Evolutionary conservation across 2,888 invertebrate genomes (phyloP), one percentile per base, ranked within the genome.

Genomic region (Hypomecis atomaria): DNA sequence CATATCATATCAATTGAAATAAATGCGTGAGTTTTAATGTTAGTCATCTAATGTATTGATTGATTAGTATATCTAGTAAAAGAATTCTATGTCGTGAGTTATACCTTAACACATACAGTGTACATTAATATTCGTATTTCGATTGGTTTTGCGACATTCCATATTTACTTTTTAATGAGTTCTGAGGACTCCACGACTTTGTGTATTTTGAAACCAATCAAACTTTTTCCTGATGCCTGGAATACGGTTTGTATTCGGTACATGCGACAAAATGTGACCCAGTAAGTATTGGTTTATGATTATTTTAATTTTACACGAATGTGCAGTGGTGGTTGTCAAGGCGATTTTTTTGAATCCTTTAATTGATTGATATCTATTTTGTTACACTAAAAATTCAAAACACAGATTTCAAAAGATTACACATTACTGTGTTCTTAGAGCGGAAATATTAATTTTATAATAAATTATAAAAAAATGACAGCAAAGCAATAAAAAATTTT

Each of bases 161-260:
- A 78, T 89, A 82, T 90, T 90, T 88, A 89, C 91, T 91, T 91
- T 87, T 89, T 89, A 91, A 90, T 89, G 89, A 90, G 89, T 90
- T 92, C 85, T 81, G 83, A 81, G 82, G 85, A 82, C 82, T 85
- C 73, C 78, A 69, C 78, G 76, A 81, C 83, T 85, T 81, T 77
- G 81, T 84, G 76, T 85, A 85, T 85, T 90, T 87, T 85, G 82
- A 88, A 92, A 87, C 86, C 90, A 92, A 92, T 92, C 88, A 90
- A 92, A 92, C 88, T 91, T 92, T 85, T 86, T 85, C 81, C 79
- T 76, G 72, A 75, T 73, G 43, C 65, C 59, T 63, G 60, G 47
- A 50, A 63, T 60, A 63, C 42, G 50, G 47, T 53, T 50, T 55
- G 43, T 49, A 59, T 57, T 56, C 36, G 45, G 40, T 55, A 52